Base-by-base conservation (phyloP, 2,888 invertebrate species). In the Smittia aterrima region DNA sequence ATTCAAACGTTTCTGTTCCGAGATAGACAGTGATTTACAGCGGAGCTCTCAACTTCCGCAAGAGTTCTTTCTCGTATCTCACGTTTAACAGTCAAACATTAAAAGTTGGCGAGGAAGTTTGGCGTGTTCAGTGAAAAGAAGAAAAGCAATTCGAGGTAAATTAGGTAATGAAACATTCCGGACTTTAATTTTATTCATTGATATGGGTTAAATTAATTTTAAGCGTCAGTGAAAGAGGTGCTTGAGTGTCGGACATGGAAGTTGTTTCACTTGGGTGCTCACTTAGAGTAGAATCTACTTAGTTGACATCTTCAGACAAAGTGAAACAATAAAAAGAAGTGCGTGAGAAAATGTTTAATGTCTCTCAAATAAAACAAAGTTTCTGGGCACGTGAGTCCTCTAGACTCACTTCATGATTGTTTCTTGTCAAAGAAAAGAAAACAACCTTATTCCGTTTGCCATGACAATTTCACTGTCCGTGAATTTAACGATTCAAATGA, bases 401-500 rank as follows among this genome's bases (percentile, higher is more conserved):
- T n/a, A n/a, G n/a, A n/a, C n/a, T n/a, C n/a, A n/a, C n/a, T n/a
- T n/a, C n/a, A n/a, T n/a, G n/a, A n/a, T n/a, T n/a, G n/a, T n/a
- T n/a, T n/a, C n/a, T n/a, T n/a, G n/a, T n/a, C n/a, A n/a, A n/a
- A n/a, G n/a, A n/a, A n/a, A n/a, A n/a, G n/a, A n/a, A n/a, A n/a
- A n/a, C n/a, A n/a, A n/a, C n/a, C 32, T 32, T 32, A 32, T 6
- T 9, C 32, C 32, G 32, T 32, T n/a, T 16, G 47, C 13, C 1
- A 58, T 58, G 22, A 18, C 20, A 58, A 58, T 58, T 58, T 22
- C 58, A 58, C 58, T 58, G 58, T 58, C 22, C 58, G 22, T 58
- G 22, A 58, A 58, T 58, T 58, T 22, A 9, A 58, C 22, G 58
- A 58, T 18, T 1, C 3, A 6, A 58, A 22, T 22, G 58, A 58